A percentile compares a stretch with the other conserved stretches of the same genome.
These are phyloP conservation scores for Lasiurus borealis DNA, from an alignment of 2,113 vertebrate species.

Conservation along the genomic window DNA sequence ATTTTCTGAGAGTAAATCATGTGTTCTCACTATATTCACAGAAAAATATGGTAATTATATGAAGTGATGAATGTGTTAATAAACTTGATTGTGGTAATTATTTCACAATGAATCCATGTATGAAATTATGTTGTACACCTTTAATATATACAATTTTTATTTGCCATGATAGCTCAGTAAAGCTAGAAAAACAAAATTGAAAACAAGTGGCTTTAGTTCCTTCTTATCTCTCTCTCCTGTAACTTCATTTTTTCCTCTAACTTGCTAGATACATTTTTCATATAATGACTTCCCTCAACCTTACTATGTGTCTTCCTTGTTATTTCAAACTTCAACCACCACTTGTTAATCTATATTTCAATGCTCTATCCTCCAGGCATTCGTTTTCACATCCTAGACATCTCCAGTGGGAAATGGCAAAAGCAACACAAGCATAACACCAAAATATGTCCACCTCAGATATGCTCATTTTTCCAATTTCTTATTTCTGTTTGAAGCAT, in stretches of 20 bases:
- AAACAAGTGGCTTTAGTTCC: not conserved
- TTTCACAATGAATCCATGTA: not conserved
- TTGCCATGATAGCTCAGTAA: not conserved
- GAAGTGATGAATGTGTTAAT: not conserved
- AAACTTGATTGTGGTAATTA: not conserved
- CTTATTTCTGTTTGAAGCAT: not conserved
- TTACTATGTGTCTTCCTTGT: not conserved
- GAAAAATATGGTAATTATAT: not conserved
- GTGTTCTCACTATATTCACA: not conserved
- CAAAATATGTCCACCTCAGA: not conserved
- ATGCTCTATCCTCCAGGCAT: not conserved
- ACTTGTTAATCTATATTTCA: slow-evolving; percentile 26
- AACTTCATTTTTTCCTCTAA: not conserved
- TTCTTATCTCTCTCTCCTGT: not conserved
- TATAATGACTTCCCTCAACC: not conserved
- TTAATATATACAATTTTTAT: not conserved
- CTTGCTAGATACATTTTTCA: not conserved
- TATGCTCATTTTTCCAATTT: not conserved
- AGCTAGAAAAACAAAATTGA: not conserved
- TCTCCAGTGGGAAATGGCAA: not conserved
- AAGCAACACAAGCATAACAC: not conserved
- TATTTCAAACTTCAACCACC: not conserved
- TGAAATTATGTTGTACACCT: not conserved
- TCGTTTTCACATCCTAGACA: not conserved
- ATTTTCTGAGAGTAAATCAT: not conserved